phyloP scores from a whole-genome alignment of 2,888 invertebrate genomes.

The Diaphora mendica region DNA sequence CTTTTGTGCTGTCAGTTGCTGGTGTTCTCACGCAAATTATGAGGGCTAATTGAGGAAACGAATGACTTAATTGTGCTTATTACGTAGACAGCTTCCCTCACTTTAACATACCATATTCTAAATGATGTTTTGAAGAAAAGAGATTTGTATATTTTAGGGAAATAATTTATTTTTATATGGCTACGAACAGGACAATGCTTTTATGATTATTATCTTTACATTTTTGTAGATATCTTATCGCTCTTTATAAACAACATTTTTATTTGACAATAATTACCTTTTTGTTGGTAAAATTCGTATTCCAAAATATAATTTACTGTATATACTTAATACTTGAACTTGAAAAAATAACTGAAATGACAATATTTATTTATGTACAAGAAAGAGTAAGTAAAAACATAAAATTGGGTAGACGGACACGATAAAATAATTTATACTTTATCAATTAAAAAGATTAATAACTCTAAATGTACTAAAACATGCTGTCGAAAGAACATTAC shows the following conservation, averaged over 20 bases:
- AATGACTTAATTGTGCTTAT: conserved; percentile 39
- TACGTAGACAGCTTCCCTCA: conserved; percentile 17
- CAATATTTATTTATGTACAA: too few relatives aligned
- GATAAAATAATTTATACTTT: too few relatives aligned
- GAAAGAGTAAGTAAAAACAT: too few relatives aligned
- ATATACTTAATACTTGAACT: too few relatives aligned
- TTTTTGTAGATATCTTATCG: not conserved
- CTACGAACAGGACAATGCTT: not conserved
- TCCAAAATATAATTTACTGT: too few relatives aligned
- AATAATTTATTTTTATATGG: not conserved
- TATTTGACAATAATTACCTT: not conserved
- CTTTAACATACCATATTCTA: conserved; percentile 16
- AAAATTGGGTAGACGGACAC: too few relatives aligned
- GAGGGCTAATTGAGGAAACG: conserved; percentile 46
- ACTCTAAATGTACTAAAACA: too few relatives aligned
- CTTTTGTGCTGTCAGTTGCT: conserved; percentile 37
- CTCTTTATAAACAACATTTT: not conserved
- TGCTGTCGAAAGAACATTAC: too few relatives aligned
- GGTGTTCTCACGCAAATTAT: conserved; percentile 43
- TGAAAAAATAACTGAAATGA: too few relatives aligned
- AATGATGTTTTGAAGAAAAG: not conserved
- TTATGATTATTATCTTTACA: not conserved
- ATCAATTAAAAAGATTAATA: too few relatives aligned
- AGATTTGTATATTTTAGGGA: not conserved
- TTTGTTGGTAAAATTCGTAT: too few relatives aligned